Evolutionary conservation across 2,113 vertebrate species (phyloP), one percentile per base, ranked within the genome.

Genomic region (Sarotherodon lohbergeri): DNA sequence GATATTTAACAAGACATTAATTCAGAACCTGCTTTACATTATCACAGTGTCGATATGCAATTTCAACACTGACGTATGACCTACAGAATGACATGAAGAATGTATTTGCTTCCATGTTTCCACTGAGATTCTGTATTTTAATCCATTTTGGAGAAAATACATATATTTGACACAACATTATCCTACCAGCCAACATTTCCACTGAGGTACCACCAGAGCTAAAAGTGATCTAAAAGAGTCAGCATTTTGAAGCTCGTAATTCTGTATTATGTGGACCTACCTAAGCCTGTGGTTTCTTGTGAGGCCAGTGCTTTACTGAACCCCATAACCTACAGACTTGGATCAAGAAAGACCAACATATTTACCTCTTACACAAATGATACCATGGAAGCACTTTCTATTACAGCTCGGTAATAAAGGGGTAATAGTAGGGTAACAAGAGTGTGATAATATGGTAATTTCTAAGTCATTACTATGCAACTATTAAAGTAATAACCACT

Each of bases 351-450:
- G 17, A 48, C 0, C 7, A 27, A 48, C 68, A 73, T 27, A 27
- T 46, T 73, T 41, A 2, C 32, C 61, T 12, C 17, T 66, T 66
- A 66, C 34, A 39, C 66, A 71, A 0, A 68, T 41, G 66, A 71
- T 61, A 34, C 14, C 59, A 36, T 43, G 1, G 61, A 12, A 66
- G 34, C 11, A 39, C 61, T 66, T 66, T 3, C 27, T 29, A 2
- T 66, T 39, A 39, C 34, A 39, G 19, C 34, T 66, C 0, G 1
- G 61, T 66, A 66, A 66, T 66, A 39, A 66, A 66, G 61, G 61
- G 34, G 61, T 39, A 66, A 66, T 66, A 0, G 17, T n/a, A 63
- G 2, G 1, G 5, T 36, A 63, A 19, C 59, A 63, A 34, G 0
- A 63, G 3, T 39, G 8, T 63, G 32, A 59, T 59, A 59, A 59